Evolutionary conservation across 2,797 vertebrate species (phyloP), one percentile per base, ranked within the genome.

Genomic region (Sebastes dallii): DNA sequence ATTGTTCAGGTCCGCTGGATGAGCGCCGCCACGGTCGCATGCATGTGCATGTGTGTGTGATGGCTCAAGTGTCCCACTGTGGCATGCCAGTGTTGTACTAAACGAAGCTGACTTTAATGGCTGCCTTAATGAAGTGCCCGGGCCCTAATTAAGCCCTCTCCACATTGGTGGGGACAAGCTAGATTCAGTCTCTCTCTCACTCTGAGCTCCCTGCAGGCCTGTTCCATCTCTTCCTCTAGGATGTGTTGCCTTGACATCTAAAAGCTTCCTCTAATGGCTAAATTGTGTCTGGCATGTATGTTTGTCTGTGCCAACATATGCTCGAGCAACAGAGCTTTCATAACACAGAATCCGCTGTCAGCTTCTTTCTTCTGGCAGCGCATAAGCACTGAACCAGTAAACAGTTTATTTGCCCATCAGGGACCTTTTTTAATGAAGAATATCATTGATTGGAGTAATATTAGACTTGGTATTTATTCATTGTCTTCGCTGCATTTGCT

Each of bases 21-120:
- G 80, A 86, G 74, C 75, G 27, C 68, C 77, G 85, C 77, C 65
- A 60, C 66, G 72, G 86, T 56, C 82, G 61, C 71, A 68, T 76
- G 77, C 64, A 61, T 84, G 85, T 89, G 86, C 58, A 52, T 70
- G 75, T 64, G 81, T 74, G 75, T 83, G 84, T 59, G 84, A 87
- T 73, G 72, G 78, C 78, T 86, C 76, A 78, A 85, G 84, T 88
- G 88, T 90, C 85, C 85, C 85, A 77, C 85, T 87, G 89, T 92
- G 88, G 82, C 68, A 77, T 77, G 77, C 77, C 77, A 72, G 76
- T 86, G 86, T 88, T 89, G 87, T 80, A 91, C 94, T 92, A 94
- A 95, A 94, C 88, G 86, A 90, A 94, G 86, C 91, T 92, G 92
- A 95, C 94, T 92, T 94, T 96, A 95, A 95, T 92, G 94, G 91